Evolutionary conservation across 2,113 vertebrate species (phyloP).

Genomic region (Gymnarchus niloticus): DNA sequence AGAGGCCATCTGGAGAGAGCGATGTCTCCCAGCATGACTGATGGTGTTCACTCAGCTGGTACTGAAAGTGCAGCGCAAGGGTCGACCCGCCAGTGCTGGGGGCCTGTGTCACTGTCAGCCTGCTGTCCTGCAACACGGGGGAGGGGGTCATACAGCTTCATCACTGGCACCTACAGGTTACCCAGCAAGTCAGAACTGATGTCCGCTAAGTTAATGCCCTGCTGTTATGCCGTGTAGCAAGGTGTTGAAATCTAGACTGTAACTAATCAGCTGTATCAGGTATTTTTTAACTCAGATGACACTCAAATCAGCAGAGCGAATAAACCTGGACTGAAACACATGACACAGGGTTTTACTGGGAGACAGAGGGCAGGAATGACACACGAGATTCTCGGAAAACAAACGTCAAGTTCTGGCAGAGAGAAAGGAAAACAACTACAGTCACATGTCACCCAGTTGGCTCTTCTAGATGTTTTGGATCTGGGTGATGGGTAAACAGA

Average conservation of each 20-base stretch:
- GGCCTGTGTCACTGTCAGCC: conserved; percentile 79
- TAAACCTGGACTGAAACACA: neutral
- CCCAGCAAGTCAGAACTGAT: neutral
- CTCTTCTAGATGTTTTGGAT: neutral
- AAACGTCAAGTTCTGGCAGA: neutral
- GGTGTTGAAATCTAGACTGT: neutral
- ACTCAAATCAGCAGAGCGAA: neutral
- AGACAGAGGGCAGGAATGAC: neutral
- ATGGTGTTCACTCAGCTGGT: conserved; percentile 73
- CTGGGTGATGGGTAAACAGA: neutral
- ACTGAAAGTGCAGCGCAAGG: conserved; percentile 72
- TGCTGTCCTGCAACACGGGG: conserved; percentile 62
- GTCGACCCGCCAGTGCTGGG: conserved; percentile 68
- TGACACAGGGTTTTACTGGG: neutral
- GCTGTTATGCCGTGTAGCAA: no score
- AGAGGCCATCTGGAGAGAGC: conserved; percentile 74
- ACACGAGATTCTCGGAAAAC: neutral
- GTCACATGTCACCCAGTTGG: neutral
- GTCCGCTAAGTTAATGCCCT: no score
- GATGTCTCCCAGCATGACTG: conserved; percentile 73
- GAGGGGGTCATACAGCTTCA: neutral
- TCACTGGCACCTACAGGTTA: neutral
- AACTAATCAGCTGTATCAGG: neutral
- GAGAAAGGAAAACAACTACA: no score
- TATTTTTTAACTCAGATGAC: neutral